These are phyloP conservation scores for Apis florea DNA, from an alignment of 1,140 invertebrate species.

Conservation along the genomic window DNA sequence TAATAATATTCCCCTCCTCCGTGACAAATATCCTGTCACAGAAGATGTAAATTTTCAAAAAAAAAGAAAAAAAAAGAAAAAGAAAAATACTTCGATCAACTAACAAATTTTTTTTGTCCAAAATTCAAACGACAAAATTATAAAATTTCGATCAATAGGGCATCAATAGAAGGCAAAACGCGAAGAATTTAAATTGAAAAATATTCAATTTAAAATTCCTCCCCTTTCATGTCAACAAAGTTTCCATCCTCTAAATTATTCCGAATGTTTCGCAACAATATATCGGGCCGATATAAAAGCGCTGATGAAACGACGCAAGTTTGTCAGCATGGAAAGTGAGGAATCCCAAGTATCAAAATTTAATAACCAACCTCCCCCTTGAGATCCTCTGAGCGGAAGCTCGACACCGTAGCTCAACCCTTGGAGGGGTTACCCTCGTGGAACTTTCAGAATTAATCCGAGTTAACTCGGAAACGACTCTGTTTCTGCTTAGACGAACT, in stretches of 20 bases:
- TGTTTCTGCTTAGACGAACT: conserved; percentile 51
- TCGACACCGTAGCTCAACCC: conserved; percentile 8
- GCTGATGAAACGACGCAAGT: background rate
- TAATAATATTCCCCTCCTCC: too few species aligned
- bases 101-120: too few species aligned
- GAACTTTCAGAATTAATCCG: conserved; percentile 55
- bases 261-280: background rate
- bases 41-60: too few species aligned
- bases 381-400: background rate
- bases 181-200: background rate
- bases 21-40: too few species aligned
- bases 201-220: background rate
- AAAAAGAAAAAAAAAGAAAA: too few species aligned
- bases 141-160: background rate
- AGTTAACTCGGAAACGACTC: conserved; percentile 37
- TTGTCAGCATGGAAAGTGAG: background rate
- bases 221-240: background rate
- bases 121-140: too few species aligned
- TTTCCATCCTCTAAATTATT: background rate
- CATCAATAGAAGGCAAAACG: too few species aligned
- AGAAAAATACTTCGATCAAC: too few species aligned
- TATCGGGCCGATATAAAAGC: background rate
- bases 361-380: background rate
- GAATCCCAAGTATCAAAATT: conserved; percentile 5
- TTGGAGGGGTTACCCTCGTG: conserved; percentile 19